These are phyloP conservation scores for Dysidea cf. avara DNA, from an alignment of 37 sponge, comb jelly and placozoan genomes.

Conservation along the genomic window DNA sequence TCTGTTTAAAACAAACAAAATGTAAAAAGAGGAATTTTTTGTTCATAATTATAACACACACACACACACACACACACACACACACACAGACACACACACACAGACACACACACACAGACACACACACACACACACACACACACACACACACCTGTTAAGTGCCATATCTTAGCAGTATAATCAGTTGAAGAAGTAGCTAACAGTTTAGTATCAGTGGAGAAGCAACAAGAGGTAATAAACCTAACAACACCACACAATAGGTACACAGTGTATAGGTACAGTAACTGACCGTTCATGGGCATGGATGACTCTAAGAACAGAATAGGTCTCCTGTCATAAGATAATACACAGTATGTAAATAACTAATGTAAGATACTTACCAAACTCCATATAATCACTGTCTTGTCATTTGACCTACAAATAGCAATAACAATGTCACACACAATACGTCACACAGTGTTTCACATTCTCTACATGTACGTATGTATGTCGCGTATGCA, in stretches of 20 bases:
- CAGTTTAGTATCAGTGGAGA: background rate
- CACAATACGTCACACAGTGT: too few relatives aligned
- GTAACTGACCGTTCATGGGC: background rate
- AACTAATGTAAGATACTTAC: constrained; percentile 15
- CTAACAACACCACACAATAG: background rate
- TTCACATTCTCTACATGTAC: too few relatives aligned
- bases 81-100: background rate
- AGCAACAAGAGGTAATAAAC: too few relatives aligned
- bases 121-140: constrained; percentile 20
- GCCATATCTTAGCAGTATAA: background rate
- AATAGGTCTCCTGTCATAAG: too few relatives aligned
- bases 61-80: constrained; percentile 10
- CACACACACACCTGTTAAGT: background rate
- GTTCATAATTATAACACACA: too few relatives aligned
- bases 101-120: constrained; percentile 35
- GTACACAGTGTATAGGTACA: background rate
- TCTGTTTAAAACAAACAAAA: too few relatives aligned
- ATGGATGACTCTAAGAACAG: too few relatives aligned
- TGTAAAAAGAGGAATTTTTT: too few relatives aligned
- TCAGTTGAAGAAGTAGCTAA: background rate
- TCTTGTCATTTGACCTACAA: constrained; percentile 52
- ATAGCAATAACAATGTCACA: too few relatives aligned
- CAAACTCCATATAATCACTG: constrained; percentile 47
- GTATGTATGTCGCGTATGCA: too few relatives aligned
- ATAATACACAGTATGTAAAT: background rate